Evolutionary conservation across 64 coral and sea anemone genomes (phyloP), one percentile per base, ranked within the genome.

Genomic region (Actinia equina): DNA sequence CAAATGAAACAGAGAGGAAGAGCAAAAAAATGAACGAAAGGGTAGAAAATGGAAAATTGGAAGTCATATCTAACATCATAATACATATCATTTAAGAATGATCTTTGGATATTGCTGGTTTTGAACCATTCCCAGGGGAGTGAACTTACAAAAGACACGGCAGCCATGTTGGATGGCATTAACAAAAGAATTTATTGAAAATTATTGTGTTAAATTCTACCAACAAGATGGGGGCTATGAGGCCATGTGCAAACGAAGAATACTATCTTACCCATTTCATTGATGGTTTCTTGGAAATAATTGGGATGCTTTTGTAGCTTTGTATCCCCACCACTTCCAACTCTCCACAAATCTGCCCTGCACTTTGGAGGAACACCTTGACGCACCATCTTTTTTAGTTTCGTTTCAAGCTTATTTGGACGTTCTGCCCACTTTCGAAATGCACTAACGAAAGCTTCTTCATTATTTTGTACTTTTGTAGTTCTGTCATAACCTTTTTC

Each of bases 281-380:
- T 90, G 54, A 90, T 87, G 77, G 85, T 87, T 69, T 96, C 94
- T 54, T 93, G 91, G 86, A 88, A 96, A 15, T 85, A 90, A 17
- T 90, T 81, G 42, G 87, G 91, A 85, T 90, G 87, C 19, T 70
- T 93, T 0, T 61, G 52, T 43, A 90, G 61, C 0, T 82, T 90
- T 12, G 85, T 81, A 25, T 82, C 76, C 17, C 88, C 94, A 13
- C 85, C 91, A 82, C 94, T 93, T 2, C 62, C 79, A 84, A 86
- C 64, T 62, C 78, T 93, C 94, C 94, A 96, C 14, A 93, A 26
- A 16, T 79, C n/a, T 49, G 55, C 71, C 45, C 94, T 89, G 15
- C 88, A 77, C 13, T 82, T 83, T 52, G 91, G 88, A 3, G 77
- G 84, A 52, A 93, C 71, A 65, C 88, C 88, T 84, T 93, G 88